A percentile compares a stretch with the other conserved stretches of the same genome.
These are phyloP conservation scores for Tragulus kanchil DNA, from an alignment of 2,113 vertebrate genomes.

Conservation along the genomic window DNA sequence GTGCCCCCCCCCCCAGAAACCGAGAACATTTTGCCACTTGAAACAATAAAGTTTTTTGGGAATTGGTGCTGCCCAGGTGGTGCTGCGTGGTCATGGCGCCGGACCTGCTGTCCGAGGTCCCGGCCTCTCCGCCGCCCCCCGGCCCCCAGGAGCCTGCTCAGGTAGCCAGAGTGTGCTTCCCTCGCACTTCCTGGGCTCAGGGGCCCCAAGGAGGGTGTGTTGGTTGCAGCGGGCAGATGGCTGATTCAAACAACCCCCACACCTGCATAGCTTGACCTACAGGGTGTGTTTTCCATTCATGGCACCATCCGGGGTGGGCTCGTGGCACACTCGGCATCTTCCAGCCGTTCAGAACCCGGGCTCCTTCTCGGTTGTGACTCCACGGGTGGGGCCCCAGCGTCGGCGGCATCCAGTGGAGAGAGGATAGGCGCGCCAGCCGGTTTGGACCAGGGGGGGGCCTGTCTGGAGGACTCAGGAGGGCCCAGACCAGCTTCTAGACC, in stretches of 20 bases:
- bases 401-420: too few species aligned
- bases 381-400: too few species aligned
- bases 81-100: background rate
- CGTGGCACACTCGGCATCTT: background rate
- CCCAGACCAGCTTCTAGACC: rapidly evolving
- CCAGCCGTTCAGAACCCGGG: background rate
- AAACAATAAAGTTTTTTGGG: conserved; percentile 83
- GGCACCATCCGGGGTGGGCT: background rate
- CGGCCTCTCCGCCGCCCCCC: background rate
- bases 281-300: background rate
- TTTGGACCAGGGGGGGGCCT: too few species aligned
- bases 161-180: rapidly evolving
- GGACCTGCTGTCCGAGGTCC: rapidly evolving
- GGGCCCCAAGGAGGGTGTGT: background rate
- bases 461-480: background rate
- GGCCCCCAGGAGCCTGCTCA: background rate
- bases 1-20: conserved; percentile 68
- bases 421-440: too few species aligned
- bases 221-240: background rate
- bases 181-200: background rate
- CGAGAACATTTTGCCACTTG: conserved; percentile 80
- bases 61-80: conserved; percentile 71
- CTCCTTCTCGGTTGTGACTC: background rate
- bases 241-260: background rate
- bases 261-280: background rate